A percentile compares a stretch with the other conserved stretches of the same genome.
These are phyloP conservation scores for Diploscapter pachys DNA, from an alignment of 1,140 invertebrate genomes.

Conservation along the genomic window DNA sequence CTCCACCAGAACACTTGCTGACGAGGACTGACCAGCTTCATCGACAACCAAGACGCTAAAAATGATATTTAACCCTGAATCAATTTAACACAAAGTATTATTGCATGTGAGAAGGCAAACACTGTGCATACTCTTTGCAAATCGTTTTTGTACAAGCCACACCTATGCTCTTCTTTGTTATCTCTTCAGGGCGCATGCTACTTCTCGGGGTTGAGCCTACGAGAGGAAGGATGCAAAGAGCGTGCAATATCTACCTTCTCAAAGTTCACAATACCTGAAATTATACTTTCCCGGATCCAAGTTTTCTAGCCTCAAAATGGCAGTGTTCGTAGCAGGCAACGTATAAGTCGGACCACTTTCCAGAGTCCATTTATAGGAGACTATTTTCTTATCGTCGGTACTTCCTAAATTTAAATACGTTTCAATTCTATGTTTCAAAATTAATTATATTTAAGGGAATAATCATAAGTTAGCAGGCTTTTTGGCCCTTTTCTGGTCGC, in stretches of 20 bases:
- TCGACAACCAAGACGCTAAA: constrained; percentile 9
- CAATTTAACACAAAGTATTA: not conserved
- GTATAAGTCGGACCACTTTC: constrained; percentile 3
- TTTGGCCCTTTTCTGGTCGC: too few relatives aligned
- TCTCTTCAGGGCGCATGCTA: too few relatives aligned
- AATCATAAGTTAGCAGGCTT: too few relatives aligned
- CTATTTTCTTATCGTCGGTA: constrained; percentile 1
- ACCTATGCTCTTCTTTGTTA: too few relatives aligned
- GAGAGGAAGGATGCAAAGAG: not conserved
- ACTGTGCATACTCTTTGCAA: not conserved
- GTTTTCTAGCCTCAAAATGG: constrained; percentile 11
- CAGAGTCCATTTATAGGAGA: not conserved
- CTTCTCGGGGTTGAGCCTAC: too few relatives aligned
- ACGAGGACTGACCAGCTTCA: not conserved
- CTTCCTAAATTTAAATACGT: constrained; percentile 5
- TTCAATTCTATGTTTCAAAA: not conserved
- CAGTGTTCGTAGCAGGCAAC: constrained; percentile 10
- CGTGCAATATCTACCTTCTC: constrained; percentile 2
- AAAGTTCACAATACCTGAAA: constrained; percentile 5
- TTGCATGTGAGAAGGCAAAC: not conserved
- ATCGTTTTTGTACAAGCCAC: too few relatives aligned
- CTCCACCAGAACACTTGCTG: constrained; percentile 4
- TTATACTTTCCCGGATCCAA: constrained; percentile 2
- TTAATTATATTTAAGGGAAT: too few relatives aligned
- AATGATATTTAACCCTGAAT: not conserved